Conservation (phyloP, 2,797 vertebrate species). For the Leontocebus nigricollis region DNA sequence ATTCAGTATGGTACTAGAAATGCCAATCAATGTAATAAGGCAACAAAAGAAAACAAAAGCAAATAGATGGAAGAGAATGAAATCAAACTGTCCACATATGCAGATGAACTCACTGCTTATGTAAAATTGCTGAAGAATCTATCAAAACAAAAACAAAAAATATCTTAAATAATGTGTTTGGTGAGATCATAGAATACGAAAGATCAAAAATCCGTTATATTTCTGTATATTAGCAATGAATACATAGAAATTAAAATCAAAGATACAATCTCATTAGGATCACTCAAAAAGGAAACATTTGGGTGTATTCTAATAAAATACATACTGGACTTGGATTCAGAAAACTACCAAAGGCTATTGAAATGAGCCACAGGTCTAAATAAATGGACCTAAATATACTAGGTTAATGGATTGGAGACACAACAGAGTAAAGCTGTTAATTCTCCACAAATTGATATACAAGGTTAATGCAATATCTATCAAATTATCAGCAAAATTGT, state of each 20-base stretch:
- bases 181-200: background rate
- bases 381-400: background rate
- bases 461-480: background rate
- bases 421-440: background rate
- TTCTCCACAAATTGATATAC: background rate
- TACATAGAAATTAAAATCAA: background rate
- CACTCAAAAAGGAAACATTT: background rate
- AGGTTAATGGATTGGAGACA: too few species aligned
- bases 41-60: background rate
- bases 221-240: background rate
- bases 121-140: background rate
- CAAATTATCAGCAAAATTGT: background rate
- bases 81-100: background rate
- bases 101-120: background rate
- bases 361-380: background rate
- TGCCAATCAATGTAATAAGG: background rate
- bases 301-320: background rate
- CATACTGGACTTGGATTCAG: background rate
- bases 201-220: background rate
- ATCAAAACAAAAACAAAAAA: background rate
- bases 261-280: background rate
- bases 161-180: background rate
- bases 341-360: background rate
- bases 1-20: background rate
- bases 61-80: background rate